Evolutionary conservation across 2,888 invertebrate genomes (phyloP).

Genomic region (Mycalesis mineus): DNA sequence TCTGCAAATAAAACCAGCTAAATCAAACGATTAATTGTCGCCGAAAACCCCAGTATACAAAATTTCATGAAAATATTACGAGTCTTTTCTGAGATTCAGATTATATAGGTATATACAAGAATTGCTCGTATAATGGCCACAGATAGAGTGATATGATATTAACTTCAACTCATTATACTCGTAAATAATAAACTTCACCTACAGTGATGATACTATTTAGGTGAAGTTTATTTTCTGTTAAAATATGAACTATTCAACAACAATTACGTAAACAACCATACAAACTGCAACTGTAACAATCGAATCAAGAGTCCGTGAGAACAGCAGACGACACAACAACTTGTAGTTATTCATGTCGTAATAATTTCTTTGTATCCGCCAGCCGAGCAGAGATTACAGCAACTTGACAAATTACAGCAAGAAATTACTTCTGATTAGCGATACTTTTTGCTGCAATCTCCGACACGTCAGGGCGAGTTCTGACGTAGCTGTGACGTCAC

Average conservation of each 20-base stretch:
- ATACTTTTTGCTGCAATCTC: not conserved
- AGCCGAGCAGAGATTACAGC: not conserved
- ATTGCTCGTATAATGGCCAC: no score
- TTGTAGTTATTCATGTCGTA: not conserved
- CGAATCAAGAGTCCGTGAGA: constrained; percentile 1
- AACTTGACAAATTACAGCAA: not conserved
- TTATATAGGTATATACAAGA: no score
- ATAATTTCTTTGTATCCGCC: constrained; percentile 4
- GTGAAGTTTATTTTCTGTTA: no score
- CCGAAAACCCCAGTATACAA: no score
- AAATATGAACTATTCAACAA: not conserved
- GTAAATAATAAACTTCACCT: no score
- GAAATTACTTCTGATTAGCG: not conserved
- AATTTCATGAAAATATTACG: no score
- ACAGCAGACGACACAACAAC: not conserved
- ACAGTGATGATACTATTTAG: no score
- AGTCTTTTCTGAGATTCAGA: no score
- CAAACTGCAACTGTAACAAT: not conserved
- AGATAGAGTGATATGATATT: no score
- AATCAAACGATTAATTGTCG: no score
- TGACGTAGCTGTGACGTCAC: not conserved
- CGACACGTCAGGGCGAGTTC: not conserved
- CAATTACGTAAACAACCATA: not conserved
- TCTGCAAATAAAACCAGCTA: no score
- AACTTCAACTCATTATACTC: no score